Conservation (phyloP, 2,113 vertebrate species). For the Indicator maculatus region DNA sequence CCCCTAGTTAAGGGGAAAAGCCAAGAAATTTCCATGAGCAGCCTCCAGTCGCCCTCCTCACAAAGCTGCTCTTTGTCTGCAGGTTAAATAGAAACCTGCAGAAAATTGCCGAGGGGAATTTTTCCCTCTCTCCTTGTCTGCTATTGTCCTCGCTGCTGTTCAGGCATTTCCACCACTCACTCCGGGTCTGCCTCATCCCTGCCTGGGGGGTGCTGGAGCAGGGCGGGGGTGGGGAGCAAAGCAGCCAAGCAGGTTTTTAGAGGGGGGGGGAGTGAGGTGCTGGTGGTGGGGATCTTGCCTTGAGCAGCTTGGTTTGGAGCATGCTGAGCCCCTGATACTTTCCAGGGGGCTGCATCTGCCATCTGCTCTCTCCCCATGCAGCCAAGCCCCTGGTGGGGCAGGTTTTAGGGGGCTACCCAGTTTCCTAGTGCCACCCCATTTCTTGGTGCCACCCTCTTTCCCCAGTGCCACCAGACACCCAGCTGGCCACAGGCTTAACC, state of each 20-base stretch:
- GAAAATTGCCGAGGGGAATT: conserved; percentile 46
- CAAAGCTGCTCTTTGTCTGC: conserved; percentile 69
- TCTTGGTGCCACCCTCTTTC: neutral
- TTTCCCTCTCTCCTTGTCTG: neutral
- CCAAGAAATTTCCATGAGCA: conserved; percentile 45
- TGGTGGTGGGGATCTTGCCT: neutral
- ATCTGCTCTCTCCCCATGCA: neutral
- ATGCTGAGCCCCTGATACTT: accelerated
- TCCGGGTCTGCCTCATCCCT: neutral
- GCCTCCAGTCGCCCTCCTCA: neutral
- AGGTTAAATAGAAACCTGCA: conserved; percentile 64
- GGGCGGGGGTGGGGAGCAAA: neutral
- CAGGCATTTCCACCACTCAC: neutral
- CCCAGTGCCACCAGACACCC: neutral
- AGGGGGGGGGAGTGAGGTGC: neutral
- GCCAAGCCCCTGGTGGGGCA: neutral
- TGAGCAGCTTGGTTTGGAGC: neutral
- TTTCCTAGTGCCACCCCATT: neutral
- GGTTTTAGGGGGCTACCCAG: neutral
- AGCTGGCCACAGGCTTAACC: conserved; percentile 10
- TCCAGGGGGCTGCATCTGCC: accelerated
- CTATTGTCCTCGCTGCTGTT: conserved; percentile 14
- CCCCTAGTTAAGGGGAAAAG: neutral
- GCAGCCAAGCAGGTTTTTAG: accelerated
- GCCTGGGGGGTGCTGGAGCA: neutral